A percentile compares a stretch with the other conserved stretches of the same genome.
phyloP scores from a whole-genome alignment of 1,140 invertebrate species.

The Zaprionus inermis region DNA sequence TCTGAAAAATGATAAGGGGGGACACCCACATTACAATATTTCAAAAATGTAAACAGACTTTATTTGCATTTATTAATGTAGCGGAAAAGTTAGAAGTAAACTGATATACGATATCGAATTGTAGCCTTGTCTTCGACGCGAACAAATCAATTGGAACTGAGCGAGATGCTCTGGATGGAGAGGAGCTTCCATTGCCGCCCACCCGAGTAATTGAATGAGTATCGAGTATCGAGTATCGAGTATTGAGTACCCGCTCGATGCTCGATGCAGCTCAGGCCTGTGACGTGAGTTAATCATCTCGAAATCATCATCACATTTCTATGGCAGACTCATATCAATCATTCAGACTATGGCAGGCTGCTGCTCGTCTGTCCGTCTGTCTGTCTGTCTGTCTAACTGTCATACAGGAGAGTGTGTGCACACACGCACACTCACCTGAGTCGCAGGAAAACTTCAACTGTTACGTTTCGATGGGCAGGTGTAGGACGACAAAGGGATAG shows the following conservation, averaged over 20 bases:
- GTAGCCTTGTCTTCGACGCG: not conserved
- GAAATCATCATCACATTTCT: conserved; percentile 45
- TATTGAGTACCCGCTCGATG: conserved; percentile 1
- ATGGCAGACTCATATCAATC: conserved; percentile 60
- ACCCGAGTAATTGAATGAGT: conserved; percentile 17
- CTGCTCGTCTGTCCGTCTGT: too few relatives aligned
- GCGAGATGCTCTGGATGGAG: not conserved
- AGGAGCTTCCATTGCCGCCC: not conserved
- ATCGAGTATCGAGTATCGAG: not conserved
- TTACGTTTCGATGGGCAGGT: conserved; percentile 30
- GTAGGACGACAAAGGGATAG: conserved; percentile 17
- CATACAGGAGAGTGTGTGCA: conserved; percentile 3
- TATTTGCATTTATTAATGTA: too few relatives aligned
- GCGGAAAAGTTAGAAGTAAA: too few relatives aligned
- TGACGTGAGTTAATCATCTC: conserved; percentile 45
- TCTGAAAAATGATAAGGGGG: too few relatives aligned
- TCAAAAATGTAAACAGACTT: too few relatives aligned
- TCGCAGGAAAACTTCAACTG: conserved; percentile 37
- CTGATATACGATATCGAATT: too few relatives aligned
- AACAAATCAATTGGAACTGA: not conserved
- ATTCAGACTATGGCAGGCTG: conserved; percentile 44
- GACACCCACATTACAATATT: too few relatives aligned
- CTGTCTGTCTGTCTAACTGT: conserved; percentile 30
- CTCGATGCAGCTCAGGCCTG: not conserved
- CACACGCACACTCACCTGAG: conserved; percentile 18